These are phyloP conservation scores for Melieria picta DNA, from an alignment of 2,888 invertebrate species.

Conservation along the genomic window DNA sequence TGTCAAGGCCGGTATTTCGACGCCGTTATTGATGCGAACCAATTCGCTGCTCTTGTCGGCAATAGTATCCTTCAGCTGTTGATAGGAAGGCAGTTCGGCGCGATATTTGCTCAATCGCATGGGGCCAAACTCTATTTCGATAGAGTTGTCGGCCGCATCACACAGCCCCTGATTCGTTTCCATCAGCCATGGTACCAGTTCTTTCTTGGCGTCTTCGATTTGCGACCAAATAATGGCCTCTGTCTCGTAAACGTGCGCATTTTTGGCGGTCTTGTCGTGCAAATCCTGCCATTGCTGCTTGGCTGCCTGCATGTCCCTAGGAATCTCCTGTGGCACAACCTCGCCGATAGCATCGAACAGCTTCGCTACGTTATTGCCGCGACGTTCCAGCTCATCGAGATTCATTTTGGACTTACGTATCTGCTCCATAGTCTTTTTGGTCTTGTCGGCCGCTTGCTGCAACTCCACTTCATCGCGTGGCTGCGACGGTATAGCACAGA, in stretches of 20 bases:
- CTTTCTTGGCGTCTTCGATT: conserved; percentile 86
- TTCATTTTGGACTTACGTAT: conserved; percentile 79
- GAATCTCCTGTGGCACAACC: conserved; percentile 68
- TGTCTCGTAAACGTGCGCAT: conserved; percentile 84
- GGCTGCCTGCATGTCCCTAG: conserved; percentile 68
- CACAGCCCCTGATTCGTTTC: conserved; percentile 82
- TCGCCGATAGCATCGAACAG: conserved; percentile 67
- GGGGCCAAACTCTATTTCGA: conserved; percentile 84
- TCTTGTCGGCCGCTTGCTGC: conserved; percentile 76
- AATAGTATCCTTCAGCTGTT: conserved; percentile 80
- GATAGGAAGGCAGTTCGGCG: conserved; percentile 83
- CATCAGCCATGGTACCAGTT: conserved; percentile 83
- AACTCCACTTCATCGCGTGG: conserved; percentile 81
- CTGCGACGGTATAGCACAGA: conserved; percentile 72
- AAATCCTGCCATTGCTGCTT: conserved; percentile 77
- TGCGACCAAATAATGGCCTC: conserved; percentile 94
- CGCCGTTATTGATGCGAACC: conserved; percentile 77
- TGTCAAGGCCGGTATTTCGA: conserved; percentile 74
- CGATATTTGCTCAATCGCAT: conserved; percentile 83
- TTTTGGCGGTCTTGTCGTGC: conserved; percentile 77
- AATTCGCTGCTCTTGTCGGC: conserved; percentile 83
- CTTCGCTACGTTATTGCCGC: conserved; percentile 68
- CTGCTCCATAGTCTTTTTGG: conserved; percentile 79
- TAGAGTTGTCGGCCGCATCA: conserved; percentile 78
- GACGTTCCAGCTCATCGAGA: conserved; percentile 81